phyloP scores from a whole-genome alignment of 2,888 invertebrate species.

The Parelbella ahira region DNA sequence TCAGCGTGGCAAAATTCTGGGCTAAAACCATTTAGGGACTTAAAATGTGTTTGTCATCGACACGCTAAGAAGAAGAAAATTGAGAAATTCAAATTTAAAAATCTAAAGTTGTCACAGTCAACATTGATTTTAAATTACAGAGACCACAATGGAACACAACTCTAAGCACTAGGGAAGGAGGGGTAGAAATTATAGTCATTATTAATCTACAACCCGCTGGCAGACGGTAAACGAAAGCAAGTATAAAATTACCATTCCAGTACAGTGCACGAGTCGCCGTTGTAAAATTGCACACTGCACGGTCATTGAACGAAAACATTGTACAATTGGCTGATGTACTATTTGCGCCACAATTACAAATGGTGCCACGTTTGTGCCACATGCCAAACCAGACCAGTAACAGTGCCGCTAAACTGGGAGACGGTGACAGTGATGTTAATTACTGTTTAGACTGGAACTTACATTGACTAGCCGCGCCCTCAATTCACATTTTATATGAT shows the following conservation, averaged over 20 bases:
- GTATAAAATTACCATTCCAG: conserved; percentile 28
- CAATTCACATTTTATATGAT: too few species aligned
- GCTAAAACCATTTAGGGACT: too few species aligned
- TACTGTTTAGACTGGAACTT: conserved; percentile 5
- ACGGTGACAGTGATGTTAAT: conserved; percentile 17
- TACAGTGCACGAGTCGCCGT: conserved; percentile 35
- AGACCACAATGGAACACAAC: too few species aligned
- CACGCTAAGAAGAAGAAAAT: too few species aligned
- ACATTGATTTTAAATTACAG: too few species aligned
- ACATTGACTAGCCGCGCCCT: too few species aligned
- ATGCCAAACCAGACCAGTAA: conserved; percentile 42
- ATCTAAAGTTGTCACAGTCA: too few species aligned
- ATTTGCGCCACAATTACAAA: conserved; percentile 31
- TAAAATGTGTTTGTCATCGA: too few species aligned
- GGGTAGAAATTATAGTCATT: conserved; percentile 18
- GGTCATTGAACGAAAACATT: conserved; percentile 61
- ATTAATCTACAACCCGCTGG: conserved; percentile 13
- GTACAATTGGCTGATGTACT: conserved; percentile 29
- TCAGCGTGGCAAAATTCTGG: too few species aligned
- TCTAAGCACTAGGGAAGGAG: too few species aligned
- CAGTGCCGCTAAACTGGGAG: conserved; percentile 46
- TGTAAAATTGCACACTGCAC: conserved; percentile 55
- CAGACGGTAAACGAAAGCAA: conserved; percentile 12
- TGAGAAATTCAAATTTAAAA: too few species aligned
- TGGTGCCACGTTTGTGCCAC: conserved; percentile 39